Evolutionary conservation across 2,888 invertebrate species (phyloP).

Genomic region (Micoletzkya japonica): DNA sequence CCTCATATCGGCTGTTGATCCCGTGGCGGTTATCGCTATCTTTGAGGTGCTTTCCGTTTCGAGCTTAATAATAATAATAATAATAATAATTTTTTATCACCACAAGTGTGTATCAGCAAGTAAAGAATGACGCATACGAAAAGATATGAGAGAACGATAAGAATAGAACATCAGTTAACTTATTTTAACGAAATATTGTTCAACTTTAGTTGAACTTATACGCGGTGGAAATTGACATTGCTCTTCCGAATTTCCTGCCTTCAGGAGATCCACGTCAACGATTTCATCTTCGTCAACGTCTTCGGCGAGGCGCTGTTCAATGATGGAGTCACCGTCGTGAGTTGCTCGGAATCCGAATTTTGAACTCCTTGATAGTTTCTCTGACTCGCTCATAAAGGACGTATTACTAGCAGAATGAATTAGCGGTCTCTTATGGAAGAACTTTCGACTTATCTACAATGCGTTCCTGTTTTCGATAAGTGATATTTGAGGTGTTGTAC

Average conservation of each 20-base stretch:
- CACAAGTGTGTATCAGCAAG: too few species aligned
- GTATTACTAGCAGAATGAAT: too few species aligned
- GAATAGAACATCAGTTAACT: too few species aligned
- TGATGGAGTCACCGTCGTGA: conserved; percentile 89
- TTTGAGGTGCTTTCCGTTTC: background rate
- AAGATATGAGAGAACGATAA: too few species aligned
- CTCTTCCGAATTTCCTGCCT: too few species aligned
- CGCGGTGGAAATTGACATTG: too few species aligned
- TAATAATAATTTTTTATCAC: too few species aligned
- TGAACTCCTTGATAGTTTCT: background rate
- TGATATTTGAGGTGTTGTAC: conserved; percentile 22
- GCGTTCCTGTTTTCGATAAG: too few species aligned
- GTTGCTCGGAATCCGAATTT: background rate
- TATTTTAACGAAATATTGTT: too few species aligned
- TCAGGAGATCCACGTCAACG: conserved; percentile 79
- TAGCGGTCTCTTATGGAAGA: background rate
- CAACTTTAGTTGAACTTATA: too few species aligned
- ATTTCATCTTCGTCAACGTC: conserved; percentile 94
- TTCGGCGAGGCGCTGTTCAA: conserved; percentile 96
- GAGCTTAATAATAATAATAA: background rate
- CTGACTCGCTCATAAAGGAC: background rate
- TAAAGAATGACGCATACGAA: too few species aligned
- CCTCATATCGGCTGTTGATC: conserved; percentile 28
- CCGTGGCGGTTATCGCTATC: conserved; percentile 31
- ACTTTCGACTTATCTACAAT: conserved; percentile 27